Base-by-base conservation (phyloP, 2,113 vertebrate genomes). In the Marcusenius ussheri region DNA sequence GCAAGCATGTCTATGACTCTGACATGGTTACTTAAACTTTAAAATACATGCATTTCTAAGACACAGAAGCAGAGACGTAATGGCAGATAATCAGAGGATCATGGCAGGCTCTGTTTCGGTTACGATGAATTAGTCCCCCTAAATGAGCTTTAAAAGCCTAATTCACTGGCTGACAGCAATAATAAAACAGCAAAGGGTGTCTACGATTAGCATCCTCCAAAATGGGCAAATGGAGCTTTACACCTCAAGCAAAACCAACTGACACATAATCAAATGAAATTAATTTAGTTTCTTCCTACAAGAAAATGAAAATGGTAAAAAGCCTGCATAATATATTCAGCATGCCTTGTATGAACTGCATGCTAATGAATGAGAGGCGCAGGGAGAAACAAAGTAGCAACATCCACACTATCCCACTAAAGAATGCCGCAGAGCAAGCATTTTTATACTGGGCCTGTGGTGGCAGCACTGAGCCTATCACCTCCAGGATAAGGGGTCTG, bases 121-220 rank as follows among this genome's bases (percentile, higher is more conserved):
- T 84, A 47, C n/a, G 45, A 47, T 84, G 19, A 84, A 84, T 47
- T 21, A 47, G 39, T 47, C 17, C 83, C 45, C 83, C 45, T 84
- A 84, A 84, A 77, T 42, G 74, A 77, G 74, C 35, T 42, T 77
- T 42, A 77, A 77, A 77, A 84, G 45, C 45, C 83, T 84, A 84
- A 84, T 84, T 47, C 83, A 47, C 3, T 84, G 19, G 9, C 21
- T 84, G 83, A 84, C 83, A 47, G 39, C 42, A 45, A 47, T 47
- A 47, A 47, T 47, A 42, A 84, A 47, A 24, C 83, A n/a, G 5
- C 45, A 84, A 24, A 84, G 83, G 83, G 8, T 13, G 45, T 35
- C 31, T 47, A 13, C 1, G 83, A 84, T 83, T n/a, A 47, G 80
- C 39, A 42, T 47, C 42, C 21, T 3, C 45, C 45, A 84, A 47